phyloP scores from a whole-genome alignment of 2,113 vertebrate species.

The Nesospiza acunhae region DNA sequence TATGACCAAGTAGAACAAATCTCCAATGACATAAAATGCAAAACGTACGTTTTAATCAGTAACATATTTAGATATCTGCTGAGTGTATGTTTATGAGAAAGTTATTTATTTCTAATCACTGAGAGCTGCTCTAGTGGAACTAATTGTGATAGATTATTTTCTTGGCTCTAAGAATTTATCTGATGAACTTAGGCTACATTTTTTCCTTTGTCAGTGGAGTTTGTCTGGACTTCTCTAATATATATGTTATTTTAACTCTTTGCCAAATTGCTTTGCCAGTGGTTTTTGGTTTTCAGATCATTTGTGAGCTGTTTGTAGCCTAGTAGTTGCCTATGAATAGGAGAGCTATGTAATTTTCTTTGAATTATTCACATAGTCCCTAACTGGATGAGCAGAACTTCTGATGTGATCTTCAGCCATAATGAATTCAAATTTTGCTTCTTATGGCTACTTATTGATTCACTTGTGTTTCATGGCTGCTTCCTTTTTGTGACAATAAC shows the following conservation, averaged over 20 bases:
- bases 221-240: background rate
- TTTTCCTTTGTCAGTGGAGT: background rate
- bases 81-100: constrained; percentile 45
- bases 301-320: background rate
- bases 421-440: background rate
- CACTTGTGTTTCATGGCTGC: background rate
- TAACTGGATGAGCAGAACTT: background rate
- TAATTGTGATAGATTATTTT: constrained; percentile 69
- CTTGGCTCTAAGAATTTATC: constrained; percentile 19
- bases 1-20: constrained; percentile 52
- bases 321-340: background rate
- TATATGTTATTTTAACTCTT: background rate
- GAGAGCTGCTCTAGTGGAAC: constrained; percentile 64
- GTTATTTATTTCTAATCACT: constrained; percentile 69
- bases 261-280: background rate
- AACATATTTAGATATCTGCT: constrained; percentile 60
- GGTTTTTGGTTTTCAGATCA: background rate
- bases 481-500: background rate
- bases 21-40: constrained; percentile 44
- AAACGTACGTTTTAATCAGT: constrained; percentile 66
- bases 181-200: background rate
- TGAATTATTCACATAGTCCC: background rate
- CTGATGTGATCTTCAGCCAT: background rate
- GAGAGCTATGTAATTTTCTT: background rate
- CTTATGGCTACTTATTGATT: background rate